A percentile compares a stretch with the other conserved stretches of the same genome.
Evolutionary conservation across 1,140 invertebrate species (phyloP).

Genomic region (Steinernema feltiae): DNA sequence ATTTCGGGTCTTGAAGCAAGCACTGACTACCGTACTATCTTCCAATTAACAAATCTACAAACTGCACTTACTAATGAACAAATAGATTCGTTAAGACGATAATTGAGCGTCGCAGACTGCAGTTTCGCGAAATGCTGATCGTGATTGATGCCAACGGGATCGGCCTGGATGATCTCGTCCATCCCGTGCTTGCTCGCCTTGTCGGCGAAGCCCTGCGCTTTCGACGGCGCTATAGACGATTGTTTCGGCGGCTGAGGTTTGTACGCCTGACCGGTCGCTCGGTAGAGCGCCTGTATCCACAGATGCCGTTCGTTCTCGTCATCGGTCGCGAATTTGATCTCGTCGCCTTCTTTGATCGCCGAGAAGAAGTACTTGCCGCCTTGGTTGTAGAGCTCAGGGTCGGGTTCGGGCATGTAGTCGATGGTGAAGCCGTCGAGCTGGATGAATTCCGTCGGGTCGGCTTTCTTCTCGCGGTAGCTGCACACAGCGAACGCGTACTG

Average conservation of each 20-base stretch:
- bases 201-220: slow-evolving; percentile 65
- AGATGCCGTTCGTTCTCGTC: slow-evolving; percentile 96
- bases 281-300: slow-evolving; percentile 96
- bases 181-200: slow-evolving; percentile 93
- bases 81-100: slow-evolving; percentile 89
- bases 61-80: slow-evolving; percentile 80
- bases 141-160: slow-evolving; percentile 93
- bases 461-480: slow-evolving; percentile 97
- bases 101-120: slow-evolving; percentile 86
- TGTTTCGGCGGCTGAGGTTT: slow-evolving; percentile 82
- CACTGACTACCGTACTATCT: too few relatives aligned
- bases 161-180: slow-evolving; percentile 90
- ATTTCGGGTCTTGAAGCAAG: too few relatives aligned
- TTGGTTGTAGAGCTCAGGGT: slow-evolving; percentile 70
- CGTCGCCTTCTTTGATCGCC: slow-evolving; percentile 94
- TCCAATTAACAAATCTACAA: too few relatives aligned
- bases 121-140: slow-evolving; percentile 81
- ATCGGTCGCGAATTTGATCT: slow-evolving; percentile 88
- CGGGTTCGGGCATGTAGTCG: slow-evolving; percentile 87
- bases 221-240: slow-evolving; percentile 58
- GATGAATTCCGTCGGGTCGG: slow-evolving; percentile 98
- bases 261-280: slow-evolving; percentile 95
- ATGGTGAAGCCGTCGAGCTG: slow-evolving; percentile 97
- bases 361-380: slow-evolving; percentile 92
- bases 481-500: slow-evolving; percentile 99